These are phyloP conservation scores for Aradophagus sp. DNA, from an alignment of 1,140 invertebrate species.

Conservation along the genomic window DNA sequence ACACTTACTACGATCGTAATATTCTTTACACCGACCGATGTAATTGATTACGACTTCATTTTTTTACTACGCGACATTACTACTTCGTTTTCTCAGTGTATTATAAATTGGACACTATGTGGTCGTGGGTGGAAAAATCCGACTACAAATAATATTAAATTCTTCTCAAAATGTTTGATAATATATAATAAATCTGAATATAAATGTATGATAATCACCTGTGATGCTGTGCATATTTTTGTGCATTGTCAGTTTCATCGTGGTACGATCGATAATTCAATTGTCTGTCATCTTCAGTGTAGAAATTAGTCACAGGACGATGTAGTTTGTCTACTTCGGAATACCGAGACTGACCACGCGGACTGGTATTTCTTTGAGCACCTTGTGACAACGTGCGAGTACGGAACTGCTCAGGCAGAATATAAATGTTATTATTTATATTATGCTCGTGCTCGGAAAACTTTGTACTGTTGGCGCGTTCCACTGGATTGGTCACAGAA, in stretches of 20 bases:
- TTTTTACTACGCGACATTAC: too few species aligned
- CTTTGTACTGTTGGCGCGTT: conserved; percentile 58
- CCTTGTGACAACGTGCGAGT: conserved; percentile 68
- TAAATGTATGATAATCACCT: too few species aligned
- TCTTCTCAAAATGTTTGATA: too few species aligned
- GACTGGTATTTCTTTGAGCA: conserved; percentile 55
- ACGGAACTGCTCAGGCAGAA: conserved; percentile 68
- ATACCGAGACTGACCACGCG: conserved; percentile 59
- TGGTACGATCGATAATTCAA: conserved; percentile 59
- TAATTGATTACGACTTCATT: too few species aligned
- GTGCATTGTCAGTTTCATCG: conserved; percentile 43
- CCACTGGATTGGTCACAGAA: conserved; percentile 51
- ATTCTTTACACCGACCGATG: too few species aligned
- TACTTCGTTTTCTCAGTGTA: too few species aligned
- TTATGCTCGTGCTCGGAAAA: conserved; percentile 67
- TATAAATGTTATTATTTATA: conserved; percentile 70
- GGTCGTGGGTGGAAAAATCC: too few species aligned
- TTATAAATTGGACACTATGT: too few species aligned
- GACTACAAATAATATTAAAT: too few species aligned
- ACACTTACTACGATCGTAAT: too few species aligned
- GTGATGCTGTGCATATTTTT: conserved; percentile 51
- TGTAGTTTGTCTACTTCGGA: conserved; percentile 63
- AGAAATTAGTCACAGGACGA: conserved; percentile 65
- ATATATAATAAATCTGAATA: too few species aligned
- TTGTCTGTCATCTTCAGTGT: conserved; percentile 66